These are phyloP conservation scores for Drosophila tani DNA, from an alignment of 1,140 invertebrate genomes.

Conservation along the genomic window DNA sequence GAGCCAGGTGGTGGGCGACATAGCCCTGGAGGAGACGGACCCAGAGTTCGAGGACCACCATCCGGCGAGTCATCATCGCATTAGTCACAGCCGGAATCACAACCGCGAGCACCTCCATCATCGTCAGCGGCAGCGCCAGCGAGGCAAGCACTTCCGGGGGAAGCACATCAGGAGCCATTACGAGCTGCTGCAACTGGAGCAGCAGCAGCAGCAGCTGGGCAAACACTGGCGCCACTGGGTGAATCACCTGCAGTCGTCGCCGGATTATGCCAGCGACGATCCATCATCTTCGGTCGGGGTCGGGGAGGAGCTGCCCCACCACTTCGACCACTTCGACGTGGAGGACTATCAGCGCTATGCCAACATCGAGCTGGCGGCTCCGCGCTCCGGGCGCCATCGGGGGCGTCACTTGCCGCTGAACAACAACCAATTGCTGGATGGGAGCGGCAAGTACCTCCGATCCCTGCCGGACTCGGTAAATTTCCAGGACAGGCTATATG, in stretches of 20 bases:
- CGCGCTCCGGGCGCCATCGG: slow-evolving; percentile 76
- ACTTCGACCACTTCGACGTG: slow-evolving; percentile 54
- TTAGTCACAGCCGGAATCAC: slow-evolving; percentile 24
- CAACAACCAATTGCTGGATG: slow-evolving; percentile 42
- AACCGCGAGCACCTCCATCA: slow-evolving; percentile 47
- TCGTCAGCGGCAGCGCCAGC: slow-evolving; percentile 36
- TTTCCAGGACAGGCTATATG: slow-evolving; percentile 56
- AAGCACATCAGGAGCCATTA: slow-evolving; percentile 53
- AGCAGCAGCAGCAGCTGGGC: slow-evolving; percentile 62
- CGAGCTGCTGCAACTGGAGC: slow-evolving; percentile 54
- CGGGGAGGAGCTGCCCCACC: slow-evolving; percentile 7
- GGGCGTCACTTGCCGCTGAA: slow-evolving; percentile 61
- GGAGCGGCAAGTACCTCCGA: slow-evolving; percentile 70
- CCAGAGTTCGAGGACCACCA: background rate
- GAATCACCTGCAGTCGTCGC: slow-evolving; percentile 16
- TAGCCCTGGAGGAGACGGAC: slow-evolving; percentile 6
- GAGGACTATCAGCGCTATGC: slow-evolving; percentile 67
- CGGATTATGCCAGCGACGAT: slow-evolving; percentile 62
- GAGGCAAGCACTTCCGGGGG: slow-evolving; percentile 28
- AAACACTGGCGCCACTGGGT: slow-evolving; percentile 59
- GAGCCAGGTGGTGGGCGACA: slow-evolving; percentile 74
- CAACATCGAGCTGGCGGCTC: slow-evolving; percentile 56
- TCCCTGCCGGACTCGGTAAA: slow-evolving; percentile 76
- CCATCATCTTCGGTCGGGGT: slow-evolving; percentile 7
- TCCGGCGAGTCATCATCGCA: slow-evolving; percentile 15